Percentiles rank a stretch among this genome's conserved stretches.
Conservation (phyloP, 2,888 invertebrate genomes). For the Prosapia bicincta region DNA sequence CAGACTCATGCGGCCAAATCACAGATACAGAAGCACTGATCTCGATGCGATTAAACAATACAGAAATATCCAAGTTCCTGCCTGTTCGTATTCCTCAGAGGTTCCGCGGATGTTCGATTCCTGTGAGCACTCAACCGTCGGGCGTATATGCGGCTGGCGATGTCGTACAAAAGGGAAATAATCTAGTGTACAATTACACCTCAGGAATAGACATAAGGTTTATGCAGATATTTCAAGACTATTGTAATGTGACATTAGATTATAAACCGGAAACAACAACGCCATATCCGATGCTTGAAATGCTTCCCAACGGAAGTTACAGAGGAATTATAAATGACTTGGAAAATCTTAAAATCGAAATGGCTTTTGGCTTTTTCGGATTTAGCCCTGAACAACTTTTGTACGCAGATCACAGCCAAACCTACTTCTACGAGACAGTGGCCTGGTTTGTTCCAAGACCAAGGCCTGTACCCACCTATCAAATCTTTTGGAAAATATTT, state of each 20-base stretch:
- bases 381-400: not conserved
- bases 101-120: not conserved
- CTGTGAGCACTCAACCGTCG: not conserved
- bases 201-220: not conserved
- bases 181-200: not conserved
- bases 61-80: not conserved
- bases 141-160: not conserved
- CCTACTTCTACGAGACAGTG: not conserved
- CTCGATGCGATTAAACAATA: not conserved
- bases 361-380: not conserved
- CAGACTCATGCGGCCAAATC: not conserved
- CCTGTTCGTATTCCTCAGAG: not conserved
- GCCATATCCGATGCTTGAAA: not conserved
- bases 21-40: not conserved
- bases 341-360: not conserved
- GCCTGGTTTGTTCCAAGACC: not conserved
- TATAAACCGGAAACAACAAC: not conserved
- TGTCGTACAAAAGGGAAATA: not conserved
- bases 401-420: not conserved
- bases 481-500: not conserved
- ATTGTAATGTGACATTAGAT: not conserved
- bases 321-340: not conserved
- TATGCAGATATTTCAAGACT: not conserved
- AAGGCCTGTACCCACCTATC: not conserved
- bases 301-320: not conserved